Evolutionary conservation across 2,797 vertebrate genomes (phyloP), one percentile per base, ranked within the genome.

Genomic region (Gymnocypris eckloni): DNA sequence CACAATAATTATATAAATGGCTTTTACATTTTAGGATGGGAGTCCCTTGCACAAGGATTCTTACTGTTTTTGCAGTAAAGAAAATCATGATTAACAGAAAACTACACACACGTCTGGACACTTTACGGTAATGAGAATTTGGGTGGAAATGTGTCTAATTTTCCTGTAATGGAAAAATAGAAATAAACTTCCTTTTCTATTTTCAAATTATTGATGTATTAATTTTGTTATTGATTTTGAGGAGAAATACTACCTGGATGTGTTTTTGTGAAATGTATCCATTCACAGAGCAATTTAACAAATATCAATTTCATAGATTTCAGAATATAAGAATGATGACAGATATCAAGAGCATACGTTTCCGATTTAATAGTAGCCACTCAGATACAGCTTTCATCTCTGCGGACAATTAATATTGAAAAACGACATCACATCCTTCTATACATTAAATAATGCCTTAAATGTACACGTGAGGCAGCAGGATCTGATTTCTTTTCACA

Each of bases 391-490:
- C 92, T 90, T 94, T 91, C 86, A 87, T 89, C 86, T 89, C 88
- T 75, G 82, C 84, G 52, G 28, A 87, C 79, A 69, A 87, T 91
- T 69, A 71, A 64, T 89, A 91, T 87, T 86, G 90, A 91, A 52
- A 93, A 94, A 93, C 91, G 88, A 87, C 85, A 91, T 90, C 90
- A 94, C 94, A 91, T 89, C 91, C 91, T 75, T 89, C 90, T 92
- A 92, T 88, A 94, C 90, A 94, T 88, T 82, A 93, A 93, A 90
- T 89, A 94, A 95, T 92, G 92, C 91, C 90, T 94, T 91, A 86
- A 82, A 91, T 89, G 89, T 79, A 89, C 89, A 89, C 87, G 88
- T 90, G 80, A 75, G 89, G 83, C 82, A 90, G 83, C 82, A 82
- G 89, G 83, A 91, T 91, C 16, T 1, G n/a, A 43, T 75, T 86